Conservation (phyloP, 2,113 vertebrate genomes). For the Ptychochromis oligacanthus region DNA sequence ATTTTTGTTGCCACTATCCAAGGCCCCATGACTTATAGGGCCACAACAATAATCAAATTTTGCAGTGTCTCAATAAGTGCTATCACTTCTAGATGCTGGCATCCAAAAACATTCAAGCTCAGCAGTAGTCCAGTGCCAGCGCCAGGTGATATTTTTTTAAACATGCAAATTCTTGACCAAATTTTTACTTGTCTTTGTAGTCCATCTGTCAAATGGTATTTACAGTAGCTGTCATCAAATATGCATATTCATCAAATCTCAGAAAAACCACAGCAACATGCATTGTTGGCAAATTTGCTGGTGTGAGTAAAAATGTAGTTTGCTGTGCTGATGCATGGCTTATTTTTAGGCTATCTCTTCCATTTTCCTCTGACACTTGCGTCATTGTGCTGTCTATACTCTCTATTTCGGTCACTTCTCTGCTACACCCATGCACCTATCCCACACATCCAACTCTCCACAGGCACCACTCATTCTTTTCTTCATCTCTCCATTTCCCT, state of each 20-base stretch:
- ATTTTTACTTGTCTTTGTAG: not conserved
- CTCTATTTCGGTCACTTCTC: constrained; percentile 45
- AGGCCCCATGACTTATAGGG: no score
- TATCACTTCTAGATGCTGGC: no score
- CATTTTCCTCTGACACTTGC: constrained; percentile 14
- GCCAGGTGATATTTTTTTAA: not conserved
- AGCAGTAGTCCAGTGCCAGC: not conserved
- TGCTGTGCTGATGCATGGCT: constrained; percentile 14
- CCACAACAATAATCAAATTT: no score
- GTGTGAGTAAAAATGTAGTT: constrained; percentile 5
- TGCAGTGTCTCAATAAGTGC: no score
- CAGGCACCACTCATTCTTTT: constrained; percentile 40
- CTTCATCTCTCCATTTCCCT: constrained; percentile 32
- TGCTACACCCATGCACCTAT: constrained; percentile 33
- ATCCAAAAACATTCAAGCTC: no score
- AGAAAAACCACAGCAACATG: not conserved
- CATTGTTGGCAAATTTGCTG: constrained; percentile 8
- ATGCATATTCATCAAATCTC: not conserved
- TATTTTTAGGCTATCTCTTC: constrained; percentile 37
- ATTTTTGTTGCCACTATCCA: no score
- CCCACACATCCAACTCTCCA: constrained; percentile 49
- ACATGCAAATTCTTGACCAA: not conserved
- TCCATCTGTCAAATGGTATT: not conserved
- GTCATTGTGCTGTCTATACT: constrained; percentile 31
- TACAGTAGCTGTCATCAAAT: not conserved